Evolutionary conservation across 2,888 invertebrate species (phyloP).

Genomic region (Darwinula stevensoni): DNA sequence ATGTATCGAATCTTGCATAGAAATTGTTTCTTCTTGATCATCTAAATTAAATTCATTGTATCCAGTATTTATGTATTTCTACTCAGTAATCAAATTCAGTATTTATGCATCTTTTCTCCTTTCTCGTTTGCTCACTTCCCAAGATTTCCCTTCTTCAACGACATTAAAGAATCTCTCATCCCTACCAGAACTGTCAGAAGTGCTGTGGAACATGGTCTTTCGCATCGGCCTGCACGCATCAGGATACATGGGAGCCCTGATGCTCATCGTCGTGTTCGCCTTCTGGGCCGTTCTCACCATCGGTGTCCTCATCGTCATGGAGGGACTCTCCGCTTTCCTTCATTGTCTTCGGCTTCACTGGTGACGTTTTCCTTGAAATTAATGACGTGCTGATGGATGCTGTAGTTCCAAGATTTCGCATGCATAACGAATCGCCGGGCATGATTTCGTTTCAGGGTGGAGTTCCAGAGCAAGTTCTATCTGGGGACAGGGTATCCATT

Average conservation of each 20-base stretch:
- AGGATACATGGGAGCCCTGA: conserved; percentile 16
- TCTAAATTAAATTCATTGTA: no score
- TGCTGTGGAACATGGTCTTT: conserved; percentile 40
- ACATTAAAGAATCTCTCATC: conserved; percentile 6
- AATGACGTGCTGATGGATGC: no score
- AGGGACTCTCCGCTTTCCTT: conserved; percentile 63
- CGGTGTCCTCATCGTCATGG: conserved; percentile 59
- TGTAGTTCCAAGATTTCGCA: background rate
- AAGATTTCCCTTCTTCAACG: background rate
- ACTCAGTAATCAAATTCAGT: no score
- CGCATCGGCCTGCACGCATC: conserved; percentile 19
- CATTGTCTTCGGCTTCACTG: conserved; percentile 68
- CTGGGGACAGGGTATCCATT: conserved; percentile 65
- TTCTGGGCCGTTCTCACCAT: conserved; percentile 51
- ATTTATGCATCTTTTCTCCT: no score
- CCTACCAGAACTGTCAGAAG: conserved; percentile 41
- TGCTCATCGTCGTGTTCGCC: conserved; percentile 33
- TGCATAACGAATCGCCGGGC: background rate
- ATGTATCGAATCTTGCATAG: no score
- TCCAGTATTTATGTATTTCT: no score
- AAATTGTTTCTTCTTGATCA: no score
- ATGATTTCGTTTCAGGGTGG: conserved; percentile 34
- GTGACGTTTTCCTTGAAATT: conserved; percentile 16
- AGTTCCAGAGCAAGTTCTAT: conserved; percentile 97
- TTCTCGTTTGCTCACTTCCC: no score